Conservation (phyloP, 2,888 invertebrate species). For the Lithophane leautieri region DNA sequence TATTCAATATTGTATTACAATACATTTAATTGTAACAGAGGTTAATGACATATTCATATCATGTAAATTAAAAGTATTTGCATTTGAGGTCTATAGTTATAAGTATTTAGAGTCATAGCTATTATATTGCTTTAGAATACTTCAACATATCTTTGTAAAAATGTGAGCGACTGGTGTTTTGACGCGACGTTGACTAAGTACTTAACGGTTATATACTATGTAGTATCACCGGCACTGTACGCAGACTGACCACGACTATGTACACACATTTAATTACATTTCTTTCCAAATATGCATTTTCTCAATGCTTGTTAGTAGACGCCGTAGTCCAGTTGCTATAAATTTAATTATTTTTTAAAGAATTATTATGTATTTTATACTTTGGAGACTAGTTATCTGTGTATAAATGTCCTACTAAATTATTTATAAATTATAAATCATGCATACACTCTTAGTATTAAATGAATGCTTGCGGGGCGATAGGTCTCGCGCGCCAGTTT, state of each 20-base stretch:
- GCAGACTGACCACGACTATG: constrained; percentile 82
- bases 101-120: constrained; percentile 90
- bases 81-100: constrained; percentile 90
- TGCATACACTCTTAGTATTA: constrained; percentile 90
- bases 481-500: constrained; percentile 85
- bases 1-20: constrained; percentile 79
- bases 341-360: constrained; percentile 74
- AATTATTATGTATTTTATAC: constrained; percentile 80
- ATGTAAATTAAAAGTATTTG: constrained; percentile 90
- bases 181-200: constrained; percentile 71
- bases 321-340: constrained; percentile 77
- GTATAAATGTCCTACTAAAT: constrained; percentile 88
- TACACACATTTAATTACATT: constrained; percentile 70
- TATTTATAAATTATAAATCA: constrained; percentile 89
- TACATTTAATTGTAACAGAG: constrained; percentile 85
- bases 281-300: constrained; percentile 87
- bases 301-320: constrained; percentile 80
- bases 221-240: constrained; percentile 76
- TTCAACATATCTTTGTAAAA: constrained; percentile 90
- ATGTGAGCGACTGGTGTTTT: constrained; percentile 83
- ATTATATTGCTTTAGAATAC: constrained; percentile 90
- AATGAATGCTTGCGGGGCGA: constrained; percentile 84
- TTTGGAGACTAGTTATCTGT: constrained; percentile 81
- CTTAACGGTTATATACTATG: constrained; percentile 71
- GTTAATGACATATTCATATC: constrained; percentile 90